A percentile compares a stretch with the other conserved stretches of the same genome.
Conservation (phyloP, 2,113 vertebrate species). For the Thalassarche chlororhynchos region DNA sequence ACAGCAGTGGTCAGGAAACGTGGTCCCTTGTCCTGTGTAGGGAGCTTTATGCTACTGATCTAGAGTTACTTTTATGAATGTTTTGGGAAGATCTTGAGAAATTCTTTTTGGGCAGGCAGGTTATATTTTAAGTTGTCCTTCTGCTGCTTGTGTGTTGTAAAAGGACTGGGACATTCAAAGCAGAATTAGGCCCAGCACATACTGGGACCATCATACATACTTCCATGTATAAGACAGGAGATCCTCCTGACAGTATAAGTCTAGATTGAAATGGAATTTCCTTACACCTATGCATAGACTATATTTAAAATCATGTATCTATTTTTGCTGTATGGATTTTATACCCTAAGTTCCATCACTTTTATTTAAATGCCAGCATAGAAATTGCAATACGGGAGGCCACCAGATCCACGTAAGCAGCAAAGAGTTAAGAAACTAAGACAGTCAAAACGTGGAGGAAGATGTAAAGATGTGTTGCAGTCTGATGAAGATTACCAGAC, state of each 20-base stretch:
- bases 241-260: neutral
- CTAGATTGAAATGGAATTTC: neutral
- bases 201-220: neutral
- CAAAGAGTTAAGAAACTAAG: conserved; percentile 63
- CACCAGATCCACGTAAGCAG: neutral
- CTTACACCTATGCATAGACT: neutral
- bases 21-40: neutral
- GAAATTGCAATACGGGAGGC: neutral
- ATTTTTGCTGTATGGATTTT: neutral
- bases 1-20: neutral
- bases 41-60: neutral
- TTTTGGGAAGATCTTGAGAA: neutral
- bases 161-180: neutral
- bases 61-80: neutral
- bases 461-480: conserved; percentile 25
- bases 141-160: neutral
- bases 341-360: neutral
- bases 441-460: conserved; percentile 9
- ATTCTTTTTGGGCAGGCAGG: neutral
- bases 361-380: neutral
- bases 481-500: conserved; percentile 73
- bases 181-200: neutral
- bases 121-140: neutral
- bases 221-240: neutral
- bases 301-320: neutral